Conservation (phyloP, 2,113 vertebrate genomes). For the Coryphaenoides rupestris region DNA sequence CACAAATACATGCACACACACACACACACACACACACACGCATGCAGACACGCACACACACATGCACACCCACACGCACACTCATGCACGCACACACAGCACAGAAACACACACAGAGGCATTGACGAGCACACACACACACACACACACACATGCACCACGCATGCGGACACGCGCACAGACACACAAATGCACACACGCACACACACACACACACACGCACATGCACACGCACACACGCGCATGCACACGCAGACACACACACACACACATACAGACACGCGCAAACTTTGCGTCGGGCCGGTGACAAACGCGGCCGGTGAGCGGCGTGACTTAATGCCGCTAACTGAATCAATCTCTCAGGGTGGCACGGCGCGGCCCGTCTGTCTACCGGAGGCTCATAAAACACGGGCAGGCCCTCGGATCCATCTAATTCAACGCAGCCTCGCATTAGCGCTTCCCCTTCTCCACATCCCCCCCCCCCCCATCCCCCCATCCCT, state of each 20-base stretch:
- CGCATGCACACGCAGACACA: slow-evolving; percentile 14
- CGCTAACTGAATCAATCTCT: slow-evolving; percentile 66
- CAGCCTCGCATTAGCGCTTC: slow-evolving; percentile 32
- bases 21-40: not conserved
- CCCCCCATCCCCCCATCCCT: not conserved
- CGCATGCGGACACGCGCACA: slow-evolving; percentile 7
- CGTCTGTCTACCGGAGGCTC: slow-evolving; percentile 49
- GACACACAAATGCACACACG: not conserved
- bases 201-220: not conserved
- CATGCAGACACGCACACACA: not conserved
- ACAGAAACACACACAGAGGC: not conserved
- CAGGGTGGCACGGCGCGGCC: slow-evolving; percentile 47
- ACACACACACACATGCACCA: not conserved
- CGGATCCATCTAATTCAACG: slow-evolving; percentile 59
- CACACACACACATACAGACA: not conserved
- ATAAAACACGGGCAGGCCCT: slow-evolving; percentile 40
- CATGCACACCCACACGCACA: not conserved
- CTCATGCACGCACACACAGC: not conserved
- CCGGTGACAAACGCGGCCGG: slow-evolving; percentile 57
- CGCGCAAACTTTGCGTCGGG: slow-evolving; percentile 31
- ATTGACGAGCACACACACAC: not conserved
- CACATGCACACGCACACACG: not conserved
- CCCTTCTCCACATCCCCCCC: slow-evolving; percentile 33
- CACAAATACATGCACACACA: not conserved
- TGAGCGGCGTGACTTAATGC: slow-evolving; percentile 66